These are phyloP conservation scores for Enoplosus armatus DNA, from an alignment of 2,797 vertebrate species.

Conservation along the genomic window DNA sequence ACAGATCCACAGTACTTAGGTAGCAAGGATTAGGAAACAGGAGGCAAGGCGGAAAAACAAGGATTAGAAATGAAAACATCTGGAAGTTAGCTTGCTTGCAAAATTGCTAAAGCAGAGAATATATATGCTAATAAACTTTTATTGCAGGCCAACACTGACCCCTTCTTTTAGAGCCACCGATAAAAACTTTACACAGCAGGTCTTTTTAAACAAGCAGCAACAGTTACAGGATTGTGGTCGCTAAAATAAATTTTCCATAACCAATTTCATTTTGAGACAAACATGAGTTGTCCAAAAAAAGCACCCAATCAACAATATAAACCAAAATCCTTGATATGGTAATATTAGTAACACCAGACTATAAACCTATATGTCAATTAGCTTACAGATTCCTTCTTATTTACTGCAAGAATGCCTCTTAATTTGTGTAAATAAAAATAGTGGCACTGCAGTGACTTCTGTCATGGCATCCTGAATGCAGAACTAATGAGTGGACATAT, in stretches of 20 bases:
- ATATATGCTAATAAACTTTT: slow-evolving; percentile 38
- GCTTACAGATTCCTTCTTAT: not conserved
- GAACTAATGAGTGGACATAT: slow-evolving; percentile 15
- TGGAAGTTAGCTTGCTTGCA: slow-evolving; percentile 54
- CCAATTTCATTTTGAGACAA: slow-evolving; percentile 7
- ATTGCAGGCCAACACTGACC: not conserved
- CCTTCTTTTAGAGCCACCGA: not conserved
- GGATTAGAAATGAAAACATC: slow-evolving; percentile 71
- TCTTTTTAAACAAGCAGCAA: slow-evolving; percentile 2
- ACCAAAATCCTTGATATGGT: not conserved
- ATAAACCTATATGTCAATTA: not conserved
- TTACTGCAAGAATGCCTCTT: not conserved
- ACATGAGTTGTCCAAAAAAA: not conserved
- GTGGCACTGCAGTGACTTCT: not conserved
- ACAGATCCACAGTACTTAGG: slow-evolving; percentile 32
- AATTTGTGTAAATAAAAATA: not conserved
- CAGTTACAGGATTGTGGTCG: not conserved
- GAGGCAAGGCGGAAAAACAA: slow-evolving; percentile 44
- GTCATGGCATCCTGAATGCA: slow-evolving; percentile 1
- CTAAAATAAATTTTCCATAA: slow-evolving; percentile 11
- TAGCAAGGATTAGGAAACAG: slow-evolving; percentile 66
- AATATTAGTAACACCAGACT: slow-evolving; percentile 18
- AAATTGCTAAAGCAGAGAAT: slow-evolving; percentile 27
- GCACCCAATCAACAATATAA: slow-evolving; percentile 7
- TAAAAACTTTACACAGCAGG: not conserved